Base-by-base conservation (phyloP, 2,113 vertebrate genomes). In the Romanogobio albipinnatus region DNA sequence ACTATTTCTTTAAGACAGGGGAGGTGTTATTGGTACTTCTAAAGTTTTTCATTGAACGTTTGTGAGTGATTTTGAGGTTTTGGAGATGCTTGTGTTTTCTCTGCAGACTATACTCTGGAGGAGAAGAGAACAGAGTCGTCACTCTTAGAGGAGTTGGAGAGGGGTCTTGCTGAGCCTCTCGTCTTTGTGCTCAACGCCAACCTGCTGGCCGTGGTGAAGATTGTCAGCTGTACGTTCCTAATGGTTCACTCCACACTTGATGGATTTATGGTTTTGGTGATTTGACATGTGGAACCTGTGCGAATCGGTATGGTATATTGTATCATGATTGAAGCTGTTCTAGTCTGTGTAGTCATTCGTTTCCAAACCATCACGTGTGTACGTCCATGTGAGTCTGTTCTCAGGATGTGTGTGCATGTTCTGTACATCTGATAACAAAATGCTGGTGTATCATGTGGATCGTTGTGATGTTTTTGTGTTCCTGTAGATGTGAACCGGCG, bases 171-270 rank as follows among this genome's bases (percentile, higher is more conserved):
- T 47, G 94, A 91, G 82, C 95, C 95, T 4, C 85, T 98, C 91
- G 98, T 96, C 79, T 99, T 99, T 90, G 94, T 99, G 76, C 93
- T 99, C 87, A 99, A 99, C 85, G 96, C 96, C 83, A 99, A 99
- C 89, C 93, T 99, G 5, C 95, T 99, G 22, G 96, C 97, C 84
- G 98, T 97, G 94, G 95, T 99, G 92, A 97, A 95, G 89, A 89
- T 98, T 68, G 90, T 96, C 88, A 95, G 94, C 90, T 97, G 98
- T 99, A 94, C 90, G 97, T 91, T 26, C 17, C 49, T 39, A 49
- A 13, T 64, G 22, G 58, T 61, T 81, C 61, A 47, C 64, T 81
- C 24, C 5, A 71, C 53, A 43, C 36, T 45, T 71, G 64, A 56
- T 45, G 49, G 26, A 29, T 74, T 61, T 81, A 22, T 33, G 68